Evolutionary conservation across 2,797 vertebrate genomes (phyloP), one percentile per base, ranked within the genome.

Genomic region (Apodemus agrarius): DNA sequence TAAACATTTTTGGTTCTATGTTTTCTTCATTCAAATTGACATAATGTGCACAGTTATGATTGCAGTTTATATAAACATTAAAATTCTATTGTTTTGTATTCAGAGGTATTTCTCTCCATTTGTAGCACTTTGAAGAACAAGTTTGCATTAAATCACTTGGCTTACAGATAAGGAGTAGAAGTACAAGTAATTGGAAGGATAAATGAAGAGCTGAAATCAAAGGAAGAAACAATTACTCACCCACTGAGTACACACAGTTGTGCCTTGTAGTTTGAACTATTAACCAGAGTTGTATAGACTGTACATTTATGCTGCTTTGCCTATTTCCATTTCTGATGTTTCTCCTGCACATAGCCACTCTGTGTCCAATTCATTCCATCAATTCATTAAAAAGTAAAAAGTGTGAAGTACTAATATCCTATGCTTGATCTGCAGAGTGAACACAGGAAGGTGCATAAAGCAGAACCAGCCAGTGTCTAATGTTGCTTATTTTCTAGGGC

Each of bases 21-120:
- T 75, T 16, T 75, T 95, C 96, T 95, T 90, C 61, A 92, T 95
- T 96, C 72, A 95, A 76, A 90, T 65, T 89, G 92, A 52, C 34
- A 59, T 87, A 79, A 43, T 65, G 84, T n/a, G 29, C 37, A 59
- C 59, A 3, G 11, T 80, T 96, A 34, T 82, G 76, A 82, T 88
- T 92, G 76, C 76, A 96, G 59, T 49, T 94, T 74, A 37, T 67
- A 14, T 90, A 88, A 89, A 78, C 34, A 80, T 85, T 43, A 76
- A 92, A 92, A 46, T 57, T 91, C 26, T 29, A 69, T 80, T 94
- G 40, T 95, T 96, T 90, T 93, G 63, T 92, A 93, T 95, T 65
- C 86, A 93, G 96, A 92, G 40, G 72, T 75, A 40, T 72, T 95
- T 82, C 2, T 2, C n/a, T 22, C 13, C 78, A 22, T 84, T 95